phyloP scores from a whole-genome alignment of 2,888 invertebrate genomes.

The Ypsolopha sequella region DNA sequence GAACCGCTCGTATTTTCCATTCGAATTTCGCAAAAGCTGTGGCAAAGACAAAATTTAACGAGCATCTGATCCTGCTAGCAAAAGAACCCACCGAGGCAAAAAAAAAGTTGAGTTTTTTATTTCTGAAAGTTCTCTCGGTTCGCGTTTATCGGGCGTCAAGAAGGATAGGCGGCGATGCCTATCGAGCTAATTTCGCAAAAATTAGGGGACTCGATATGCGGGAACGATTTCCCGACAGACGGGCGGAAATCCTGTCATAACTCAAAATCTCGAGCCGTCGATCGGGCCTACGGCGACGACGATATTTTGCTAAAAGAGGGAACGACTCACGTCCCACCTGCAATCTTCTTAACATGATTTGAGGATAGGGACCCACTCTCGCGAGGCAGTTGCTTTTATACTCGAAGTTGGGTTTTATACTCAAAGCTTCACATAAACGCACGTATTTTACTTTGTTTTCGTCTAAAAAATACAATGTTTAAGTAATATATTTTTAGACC shows the following conservation, averaged over 20 bases:
- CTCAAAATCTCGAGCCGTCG: slow-evolving; percentile 20
- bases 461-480: too few relatives aligned
- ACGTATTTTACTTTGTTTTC: too few relatives aligned
- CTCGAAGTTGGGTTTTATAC: too few relatives aligned
- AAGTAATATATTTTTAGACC: too few relatives aligned
- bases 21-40: not conserved
- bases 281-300: slow-evolving; percentile 1
- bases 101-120: too few relatives aligned
- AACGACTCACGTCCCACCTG: not conserved
- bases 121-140: too few relatives aligned
- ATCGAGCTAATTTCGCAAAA: slow-evolving; percentile 29
- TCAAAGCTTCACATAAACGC: too few relatives aligned
- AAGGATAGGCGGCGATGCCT: slow-evolving; percentile 12
- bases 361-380: not conserved
- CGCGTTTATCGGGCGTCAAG: slow-evolving; percentile 9
- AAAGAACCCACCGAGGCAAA: too few relatives aligned
- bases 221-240: slow-evolving; percentile 17
- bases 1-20: slow-evolving; percentile 1
- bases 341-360: slow-evolving; percentile 1
- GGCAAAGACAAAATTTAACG: too few relatives aligned
- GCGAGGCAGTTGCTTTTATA: not conserved
- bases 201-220: slow-evolving; percentile 24
- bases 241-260: slow-evolving; percentile 33
- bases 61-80: too few relatives aligned
- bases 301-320: not conserved